phyloP scores from a whole-genome alignment of 2,888 invertebrate species.

The Andrena minutula region DNA sequence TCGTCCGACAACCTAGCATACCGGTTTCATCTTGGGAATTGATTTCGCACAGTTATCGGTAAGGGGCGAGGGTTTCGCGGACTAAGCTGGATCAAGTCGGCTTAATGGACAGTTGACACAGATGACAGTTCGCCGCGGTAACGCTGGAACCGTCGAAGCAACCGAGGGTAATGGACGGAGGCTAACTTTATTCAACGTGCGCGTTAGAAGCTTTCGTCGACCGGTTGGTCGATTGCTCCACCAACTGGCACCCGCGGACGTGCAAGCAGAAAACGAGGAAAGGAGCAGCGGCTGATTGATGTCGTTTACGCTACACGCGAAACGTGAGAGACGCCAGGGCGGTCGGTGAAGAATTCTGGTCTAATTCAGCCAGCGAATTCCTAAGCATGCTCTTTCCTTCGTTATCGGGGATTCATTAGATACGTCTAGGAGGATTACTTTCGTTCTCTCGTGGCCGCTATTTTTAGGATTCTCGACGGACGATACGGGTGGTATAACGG shows the following conservation, averaged over 20 bases:
- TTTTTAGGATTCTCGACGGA: constrained; percentile 64
- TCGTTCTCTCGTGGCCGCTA: constrained; percentile 63
- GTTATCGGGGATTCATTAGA: constrained; percentile 35
- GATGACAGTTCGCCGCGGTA: no score
- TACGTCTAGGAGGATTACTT: constrained; percentile 58
- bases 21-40: neutral
- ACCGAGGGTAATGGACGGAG: neutral
- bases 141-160: no score
- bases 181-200: neutral
- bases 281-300: neutral
- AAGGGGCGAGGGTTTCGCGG: neutral
- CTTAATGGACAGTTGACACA: no score
- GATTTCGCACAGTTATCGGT: neutral
- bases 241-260: neutral
- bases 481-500: constrained; percentile 73
- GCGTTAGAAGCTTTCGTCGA: neutral
- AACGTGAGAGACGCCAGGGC: neutral
- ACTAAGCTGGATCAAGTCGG: neutral
- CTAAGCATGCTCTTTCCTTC: neutral
- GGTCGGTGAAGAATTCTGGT: constrained; percentile 1
- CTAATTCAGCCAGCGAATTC: constrained; percentile 13
- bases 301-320: neutral
- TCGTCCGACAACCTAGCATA: neutral
- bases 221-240: neutral
- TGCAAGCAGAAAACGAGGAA: neutral